Base-by-base conservation (phyloP, 2,797 vertebrate species). In the Gila robusta region DNA sequence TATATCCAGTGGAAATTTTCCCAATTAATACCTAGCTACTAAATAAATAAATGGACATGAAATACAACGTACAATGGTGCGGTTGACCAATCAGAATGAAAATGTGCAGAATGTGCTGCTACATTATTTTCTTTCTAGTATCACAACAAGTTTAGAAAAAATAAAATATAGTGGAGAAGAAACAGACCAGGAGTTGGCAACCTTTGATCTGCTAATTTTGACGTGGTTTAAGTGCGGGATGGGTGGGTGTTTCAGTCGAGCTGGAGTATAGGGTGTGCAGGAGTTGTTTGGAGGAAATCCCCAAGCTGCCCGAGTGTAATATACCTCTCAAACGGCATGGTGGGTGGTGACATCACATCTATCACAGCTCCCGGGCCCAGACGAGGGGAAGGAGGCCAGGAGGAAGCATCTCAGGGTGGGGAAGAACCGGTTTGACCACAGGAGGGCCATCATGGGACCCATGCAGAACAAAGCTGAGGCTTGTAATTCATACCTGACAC, bases 271-370 rank as follows among this genome's bases (percentile, higher is more conserved):
- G 28, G 4, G 14, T 64, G 35, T 39, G 54, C 49, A 39, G 37
- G 35, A 66, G 83, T 70, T 87, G 41, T 62, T 81, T 59, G n/a
- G 71, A 89, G 89, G 87, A 91, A 91, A 91, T 90, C 90, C 90
- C 87, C n/a, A 39, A 66, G 80, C 87, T 82, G 77, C 84, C 76
- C 26, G 37, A 79, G 81, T 87, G 88, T 88, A 87, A 91, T 89
- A 91, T 88, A 89, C 84, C 87, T 90, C 87, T 86, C 79, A 88
- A 73, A 86, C 78, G 17, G 19, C 82, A 86, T 88, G 88, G 85
- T 88, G 88, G 90, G 90, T 92, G 90, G 85, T 91, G 91, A 91
- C 89, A 92, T 89, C 85, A 87, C 88, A 91, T 92, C 90, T 88
- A 91, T 90, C 91, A 91, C 85, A 80, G 81, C 87, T 85, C 79